phyloP scores from a whole-genome alignment of 64 coral and sea anemone genomes.

The Dendronephthya gigantea region DNA sequence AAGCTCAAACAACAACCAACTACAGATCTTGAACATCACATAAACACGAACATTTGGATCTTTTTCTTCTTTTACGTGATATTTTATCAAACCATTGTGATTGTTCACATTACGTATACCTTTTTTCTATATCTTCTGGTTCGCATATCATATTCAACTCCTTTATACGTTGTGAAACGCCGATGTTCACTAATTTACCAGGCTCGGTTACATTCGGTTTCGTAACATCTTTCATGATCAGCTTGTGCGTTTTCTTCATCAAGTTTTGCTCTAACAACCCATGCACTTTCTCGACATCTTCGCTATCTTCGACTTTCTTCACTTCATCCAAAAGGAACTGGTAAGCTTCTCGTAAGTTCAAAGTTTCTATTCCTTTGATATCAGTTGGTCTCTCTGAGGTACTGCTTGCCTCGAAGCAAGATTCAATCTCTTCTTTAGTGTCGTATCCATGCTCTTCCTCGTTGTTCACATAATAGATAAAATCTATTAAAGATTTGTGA shows the following conservation, averaged over 20 bases:
- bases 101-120: slow-evolving; percentile 40
- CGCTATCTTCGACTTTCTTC: background rate
- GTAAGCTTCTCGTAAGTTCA: slow-evolving; percentile 50
- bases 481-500: slow-evolving; percentile 9
- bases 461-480: slow-evolving; percentile 47
- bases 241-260: slow-evolving; percentile 18
- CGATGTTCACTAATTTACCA: slow-evolving; percentile 19
- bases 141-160: slow-evolving; percentile 41
- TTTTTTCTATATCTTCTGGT: slow-evolving; percentile 52
- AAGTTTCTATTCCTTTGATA: slow-evolving; percentile 57
- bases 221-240: slow-evolving; percentile 29
- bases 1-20: too few relatives aligned
- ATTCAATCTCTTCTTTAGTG: background rate
- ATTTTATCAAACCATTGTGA: slow-evolving; percentile 47
- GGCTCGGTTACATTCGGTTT: slow-evolving; percentile 27
- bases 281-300: background rate
- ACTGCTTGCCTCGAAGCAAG: background rate
- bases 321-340: slow-evolving; percentile 15
- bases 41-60: background rate
- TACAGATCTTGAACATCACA: slow-evolving; percentile 46
- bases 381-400: background rate
- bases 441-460: slow-evolving; percentile 61
- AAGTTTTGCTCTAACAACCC: slow-evolving; percentile 33
- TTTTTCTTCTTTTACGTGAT: background rate
- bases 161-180: slow-evolving; percentile 8